These are phyloP conservation scores for Monochamus saltuarius DNA, from an alignment of 1,140 invertebrate species.

Conservation along the genomic window DNA sequence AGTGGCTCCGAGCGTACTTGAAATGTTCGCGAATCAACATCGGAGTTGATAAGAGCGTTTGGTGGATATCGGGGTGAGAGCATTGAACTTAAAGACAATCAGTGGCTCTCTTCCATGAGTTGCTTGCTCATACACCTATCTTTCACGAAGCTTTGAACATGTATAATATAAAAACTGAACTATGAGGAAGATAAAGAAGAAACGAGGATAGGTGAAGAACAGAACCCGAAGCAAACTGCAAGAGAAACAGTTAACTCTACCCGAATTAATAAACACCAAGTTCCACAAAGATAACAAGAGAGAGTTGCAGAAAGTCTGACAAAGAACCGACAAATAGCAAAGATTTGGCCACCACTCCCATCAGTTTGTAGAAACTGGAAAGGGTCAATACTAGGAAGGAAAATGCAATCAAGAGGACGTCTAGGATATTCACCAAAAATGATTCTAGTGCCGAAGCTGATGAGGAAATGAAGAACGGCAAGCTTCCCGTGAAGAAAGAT, in stretches of 20 bases:
- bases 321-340: slow-evolving; percentile 26
- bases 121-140: too few relatives aligned
- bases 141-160: too few relatives aligned
- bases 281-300: slow-evolving; percentile 42
- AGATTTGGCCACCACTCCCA: too few relatives aligned
- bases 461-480: slow-evolving; percentile 64
- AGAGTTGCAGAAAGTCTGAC: slow-evolving; percentile 44
- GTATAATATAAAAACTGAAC: too few relatives aligned
- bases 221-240: slow-evolving; percentile 24
- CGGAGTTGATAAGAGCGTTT: too few relatives aligned
- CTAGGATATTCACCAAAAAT: slow-evolving; percentile 55
- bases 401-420: slow-evolving; percentile 26
- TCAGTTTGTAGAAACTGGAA: too few relatives aligned
- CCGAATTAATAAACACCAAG: slow-evolving; percentile 41
- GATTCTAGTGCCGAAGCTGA: slow-evolving; percentile 63
- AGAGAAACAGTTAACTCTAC: slow-evolving; percentile 37
- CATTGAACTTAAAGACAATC: too few relatives aligned
- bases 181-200: slow-evolving; percentile 44
- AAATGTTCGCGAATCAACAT: too few relatives aligned
- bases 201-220: slow-evolving; percentile 49
- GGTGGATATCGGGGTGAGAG: too few relatives aligned
- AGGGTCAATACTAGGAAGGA: too few relatives aligned
- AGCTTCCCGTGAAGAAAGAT: slow-evolving; percentile 44
- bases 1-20: too few relatives aligned
- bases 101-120: too few relatives aligned